Percentiles rank a stretch among this genome's conserved stretches.
Evolutionary conservation across 2,888 invertebrate genomes (phyloP).

Genomic region (Perizoma affinitatum): DNA sequence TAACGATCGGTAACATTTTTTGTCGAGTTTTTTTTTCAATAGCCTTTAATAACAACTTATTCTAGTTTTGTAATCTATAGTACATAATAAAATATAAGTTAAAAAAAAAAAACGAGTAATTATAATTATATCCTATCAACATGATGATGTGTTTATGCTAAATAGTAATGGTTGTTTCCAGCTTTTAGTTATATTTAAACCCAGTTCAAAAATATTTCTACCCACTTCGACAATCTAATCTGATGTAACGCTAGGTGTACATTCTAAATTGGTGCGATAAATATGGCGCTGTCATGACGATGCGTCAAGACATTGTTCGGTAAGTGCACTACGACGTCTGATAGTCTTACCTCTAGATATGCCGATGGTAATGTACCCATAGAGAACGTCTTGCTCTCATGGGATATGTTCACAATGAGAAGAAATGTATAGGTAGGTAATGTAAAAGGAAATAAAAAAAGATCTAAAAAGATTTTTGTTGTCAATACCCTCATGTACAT

Average conservation of each 20-base stretch:
- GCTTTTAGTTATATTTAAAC: too few species aligned
- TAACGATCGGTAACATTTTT: too few species aligned
- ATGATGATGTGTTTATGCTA: too few species aligned
- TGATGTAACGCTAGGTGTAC: conserved; percentile 18
- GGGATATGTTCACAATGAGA: conserved; percentile 16
- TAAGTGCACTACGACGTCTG: conserved; percentile 63
- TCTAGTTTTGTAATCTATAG: too few species aligned
- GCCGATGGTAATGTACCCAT: conserved; percentile 42
- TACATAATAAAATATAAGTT: too few species aligned
- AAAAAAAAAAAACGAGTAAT: too few species aligned
- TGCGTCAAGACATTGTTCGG: conserved; percentile 45
- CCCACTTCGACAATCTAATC: conserved; percentile 3
- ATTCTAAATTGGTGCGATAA: conserved; percentile 28
- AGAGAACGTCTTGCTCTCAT: conserved; percentile 27
- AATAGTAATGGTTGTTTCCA: too few species aligned
- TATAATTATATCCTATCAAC: too few species aligned
- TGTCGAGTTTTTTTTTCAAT: too few species aligned
- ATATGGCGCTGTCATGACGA: conserved; percentile 16
- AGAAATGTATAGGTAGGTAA: background rate
- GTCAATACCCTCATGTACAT: too few species aligned
- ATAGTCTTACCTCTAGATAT: conserved; percentile 47
- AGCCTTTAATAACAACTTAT: too few species aligned
- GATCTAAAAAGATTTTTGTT: background rate
- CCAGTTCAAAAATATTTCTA: background rate
- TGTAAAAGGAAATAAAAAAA: background rate